Evolutionary conservation across 2,797 vertebrate species (phyloP), one percentile per base, ranked within the genome.

Genomic region (Limnodromus scolopaceus): DNA sequence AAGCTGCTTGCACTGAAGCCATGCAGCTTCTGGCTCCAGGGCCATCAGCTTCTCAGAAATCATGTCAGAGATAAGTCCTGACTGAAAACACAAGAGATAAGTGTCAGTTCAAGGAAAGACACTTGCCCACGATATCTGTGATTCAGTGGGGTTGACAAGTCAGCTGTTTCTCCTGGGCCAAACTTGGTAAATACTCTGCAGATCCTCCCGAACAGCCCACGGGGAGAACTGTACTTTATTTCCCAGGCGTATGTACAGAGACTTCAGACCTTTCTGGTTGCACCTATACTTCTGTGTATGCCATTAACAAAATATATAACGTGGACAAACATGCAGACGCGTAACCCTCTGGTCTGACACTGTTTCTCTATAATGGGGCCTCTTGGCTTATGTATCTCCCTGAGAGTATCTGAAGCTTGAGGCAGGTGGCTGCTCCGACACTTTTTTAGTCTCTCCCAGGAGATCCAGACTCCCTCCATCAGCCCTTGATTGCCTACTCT

Each of bases 1-100:
- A 45, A 97, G 95, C 87, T 93, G 86, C 65, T 91, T 97, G 81
- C 96, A 97, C 93, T 92, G 95, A 14, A 97, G 69, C 3, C 87
- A 97, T 36, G 96, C 97, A 92, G 96, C 96, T 49, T 97, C 97
- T 2, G 94, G 89, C 57, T 97, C 95, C 74, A 97, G 81, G 30
- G 96, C 96, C 46, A 97, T 80, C 36, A 97, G 87, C 16, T 93
- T 96, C 28, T 92, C 92, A 57, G 93, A 84, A 20, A 69, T 8
- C 36, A 84, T 91, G 36, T 89, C 43, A 81, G 84, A 87, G 87
- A 96, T 91, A 16, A 97, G 72, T 77, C 96, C 97, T 80, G 97
- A 95, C 97, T 97, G 77, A 84, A 94, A 93, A 36, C 63, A 66
- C 13, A 16, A 45, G 41, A 63, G 28, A 86, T 22, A 75, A 4